These are phyloP conservation scores for Tinea semifulvella DNA, from an alignment of 2,888 invertebrate genomes.

Conservation along the genomic window DNA sequence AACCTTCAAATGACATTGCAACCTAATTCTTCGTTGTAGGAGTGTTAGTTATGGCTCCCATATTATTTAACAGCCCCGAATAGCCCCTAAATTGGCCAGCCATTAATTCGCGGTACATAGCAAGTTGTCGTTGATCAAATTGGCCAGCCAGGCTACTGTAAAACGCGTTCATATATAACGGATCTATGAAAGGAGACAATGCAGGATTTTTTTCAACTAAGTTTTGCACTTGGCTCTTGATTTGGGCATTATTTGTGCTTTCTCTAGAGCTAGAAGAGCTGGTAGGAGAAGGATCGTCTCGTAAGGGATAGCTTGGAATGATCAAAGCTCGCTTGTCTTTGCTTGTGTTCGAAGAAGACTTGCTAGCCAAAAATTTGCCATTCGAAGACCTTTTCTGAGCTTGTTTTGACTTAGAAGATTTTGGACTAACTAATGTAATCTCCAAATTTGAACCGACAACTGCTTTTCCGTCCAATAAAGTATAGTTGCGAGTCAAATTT, in stretches of 20 bases:
- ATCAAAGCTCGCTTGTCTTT: constrained; percentile 25
- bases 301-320: constrained; percentile 47
- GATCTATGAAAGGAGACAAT: constrained; percentile 40
- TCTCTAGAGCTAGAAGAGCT: constrained; percentile 34
- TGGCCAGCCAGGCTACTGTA: constrained; percentile 46
- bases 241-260: too few relatives aligned
- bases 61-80: constrained; percentile 38
- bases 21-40: constrained; percentile 53
- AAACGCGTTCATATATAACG: constrained; percentile 46
- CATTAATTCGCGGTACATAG: constrained; percentile 52
- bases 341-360: constrained; percentile 42
- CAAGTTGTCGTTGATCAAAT: constrained; percentile 50
- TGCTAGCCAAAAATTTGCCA: constrained; percentile 63
- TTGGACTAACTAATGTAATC: constrained; percentile 72
- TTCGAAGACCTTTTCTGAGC: constrained; percentile 62
- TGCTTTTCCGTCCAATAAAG: constrained; percentile 45
- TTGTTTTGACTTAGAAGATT: constrained; percentile 35
- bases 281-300: constrained; percentile 38
- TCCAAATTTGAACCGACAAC: constrained; percentile 73
- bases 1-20: too few relatives aligned
- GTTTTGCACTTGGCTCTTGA: constrained; percentile 25
- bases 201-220: neutral
- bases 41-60: constrained; percentile 32
- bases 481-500: constrained; percentile 55
- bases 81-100: constrained; percentile 45